Percentiles rank a stretch among this genome's conserved stretches.
These are phyloP conservation scores for Cylindroiulus punctatus DNA, from an alignment of 2,888 invertebrate genomes.

Conservation along the genomic window DNA sequence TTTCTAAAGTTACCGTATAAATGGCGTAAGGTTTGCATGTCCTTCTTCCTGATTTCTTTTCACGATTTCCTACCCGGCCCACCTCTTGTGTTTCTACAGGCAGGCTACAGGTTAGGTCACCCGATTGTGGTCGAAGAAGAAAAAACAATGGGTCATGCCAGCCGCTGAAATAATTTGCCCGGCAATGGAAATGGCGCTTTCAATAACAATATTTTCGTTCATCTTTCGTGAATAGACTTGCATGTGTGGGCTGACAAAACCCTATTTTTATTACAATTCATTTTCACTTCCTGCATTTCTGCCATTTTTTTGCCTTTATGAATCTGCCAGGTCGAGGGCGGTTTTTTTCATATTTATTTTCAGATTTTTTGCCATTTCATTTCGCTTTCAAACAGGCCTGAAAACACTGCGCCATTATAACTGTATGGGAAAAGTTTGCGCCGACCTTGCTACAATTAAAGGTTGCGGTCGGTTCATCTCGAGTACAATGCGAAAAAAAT, in stretches of 20 bases:
- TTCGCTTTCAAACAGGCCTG: neutral
- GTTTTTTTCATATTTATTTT: slow-evolving; percentile 24
- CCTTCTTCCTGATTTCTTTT: neutral
- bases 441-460: slow-evolving; percentile 44
- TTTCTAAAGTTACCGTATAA: too few relatives aligned
- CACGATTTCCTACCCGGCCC: neutral
- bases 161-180: neutral
- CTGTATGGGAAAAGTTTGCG: neutral
- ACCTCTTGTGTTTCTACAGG: neutral
- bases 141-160: slow-evolving; percentile 27
- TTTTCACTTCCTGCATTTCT: slow-evolving; percentile 24
- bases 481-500: slow-evolving; percentile 24
- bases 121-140: neutral
- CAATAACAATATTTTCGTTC: slow-evolving; percentile 31
- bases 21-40: too few relatives aligned
- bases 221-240: slow-evolving; percentile 1
- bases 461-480: slow-evolving; percentile 30
- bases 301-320: neutral
- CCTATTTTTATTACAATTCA: slow-evolving; percentile 34
- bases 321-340: neutral
- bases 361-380: slow-evolving; percentile 34
- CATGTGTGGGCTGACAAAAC: slow-evolving; percentile 29
- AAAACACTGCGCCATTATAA: neutral
- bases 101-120: slow-evolving; percentile 27
- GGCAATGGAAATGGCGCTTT: neutral